phyloP scores from a whole-genome alignment of 2,797 vertebrate species.

The Dryobates pubescens region DNA sequence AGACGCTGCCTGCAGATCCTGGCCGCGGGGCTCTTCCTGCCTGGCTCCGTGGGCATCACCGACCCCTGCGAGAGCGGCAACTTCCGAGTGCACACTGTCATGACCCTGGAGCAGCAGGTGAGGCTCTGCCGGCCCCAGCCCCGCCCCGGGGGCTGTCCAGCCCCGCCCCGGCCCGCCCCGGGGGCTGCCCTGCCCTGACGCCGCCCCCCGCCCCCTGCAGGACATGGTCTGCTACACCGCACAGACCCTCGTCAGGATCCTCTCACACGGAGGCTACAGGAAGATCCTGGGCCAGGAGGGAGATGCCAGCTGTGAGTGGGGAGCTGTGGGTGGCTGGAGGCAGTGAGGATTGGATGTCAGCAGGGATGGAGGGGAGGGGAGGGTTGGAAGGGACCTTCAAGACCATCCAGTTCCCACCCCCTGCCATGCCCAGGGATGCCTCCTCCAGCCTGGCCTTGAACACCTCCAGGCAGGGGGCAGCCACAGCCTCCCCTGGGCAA shows the following conservation, averaged over 20 bases:
- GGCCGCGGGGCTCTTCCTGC: slow-evolving; percentile 93
- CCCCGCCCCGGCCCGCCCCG: background rate
- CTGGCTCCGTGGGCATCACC: slow-evolving; percentile 94
- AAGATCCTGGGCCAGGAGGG: slow-evolving; percentile 97
- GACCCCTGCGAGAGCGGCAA: slow-evolving; percentile 97
- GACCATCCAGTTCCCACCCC: no score
- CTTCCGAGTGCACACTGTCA: slow-evolving; percentile 95
- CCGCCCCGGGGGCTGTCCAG: no score
- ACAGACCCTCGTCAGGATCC: slow-evolving; percentile 93
- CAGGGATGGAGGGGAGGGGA: no score
- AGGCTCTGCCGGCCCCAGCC: background rate
- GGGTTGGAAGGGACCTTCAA: no score
- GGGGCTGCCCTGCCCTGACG: background rate
- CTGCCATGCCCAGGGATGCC: no score
- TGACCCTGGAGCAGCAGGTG: slow-evolving; percentile 98
- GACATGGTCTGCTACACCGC: slow-evolving; percentile 98
- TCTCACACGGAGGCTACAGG: slow-evolving; percentile 93
- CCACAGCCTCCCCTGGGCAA: no score
- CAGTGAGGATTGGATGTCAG: background rate
- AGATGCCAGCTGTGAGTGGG: slow-evolving; percentile 85
- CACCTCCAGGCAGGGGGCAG: no score
- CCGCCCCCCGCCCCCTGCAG: slow-evolving; percentile 65
- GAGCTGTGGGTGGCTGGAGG: background rate
- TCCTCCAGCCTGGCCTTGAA: no score
- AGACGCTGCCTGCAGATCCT: slow-evolving; percentile 98